Percentiles rank a stretch among this genome's conserved stretches.
These are phyloP conservation scores for Hermodice carunculata DNA, from an alignment of 2,888 invertebrate species.

Conservation along the genomic window DNA sequence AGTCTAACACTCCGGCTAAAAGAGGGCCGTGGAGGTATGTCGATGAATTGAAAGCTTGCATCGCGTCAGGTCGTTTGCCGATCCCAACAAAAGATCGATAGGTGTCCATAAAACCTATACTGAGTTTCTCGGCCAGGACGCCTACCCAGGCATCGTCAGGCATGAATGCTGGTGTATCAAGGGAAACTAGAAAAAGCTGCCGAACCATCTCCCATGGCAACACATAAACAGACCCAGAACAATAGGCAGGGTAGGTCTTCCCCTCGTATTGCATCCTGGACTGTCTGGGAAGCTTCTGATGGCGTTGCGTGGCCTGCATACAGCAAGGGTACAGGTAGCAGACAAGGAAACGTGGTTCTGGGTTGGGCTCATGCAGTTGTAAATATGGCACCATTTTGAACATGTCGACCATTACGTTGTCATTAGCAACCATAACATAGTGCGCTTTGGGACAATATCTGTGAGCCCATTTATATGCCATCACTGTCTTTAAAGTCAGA, in stretches of 20 bases:
- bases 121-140: constrained; percentile 32
- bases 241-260: constrained; percentile 24
- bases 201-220: constrained; percentile 32
- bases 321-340: constrained; percentile 39
- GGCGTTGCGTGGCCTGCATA: constrained; percentile 13
- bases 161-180: constrained; percentile 32
- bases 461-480: constrained; percentile 14
- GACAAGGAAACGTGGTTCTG: constrained; percentile 17
- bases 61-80: constrained; percentile 16
- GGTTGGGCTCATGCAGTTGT: constrained; percentile 2
- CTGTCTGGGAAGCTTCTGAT: neutral
- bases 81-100: constrained; percentile 34
- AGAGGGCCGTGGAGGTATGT: constrained; percentile 30
- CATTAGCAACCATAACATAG: constrained; percentile 31
- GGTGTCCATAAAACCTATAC: constrained; percentile 29
- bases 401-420: constrained; percentile 41
- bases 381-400: constrained; percentile 38
- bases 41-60: constrained; percentile 30
- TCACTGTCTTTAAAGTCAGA: constrained; percentile 10
- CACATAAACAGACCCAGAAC: constrained; percentile 36
- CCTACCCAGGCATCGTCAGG: constrained; percentile 39
- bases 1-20: constrained; percentile 35
- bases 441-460: constrained; percentile 16
- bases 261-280: constrained; percentile 18
- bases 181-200: constrained; percentile 30